Conservation (phyloP, 2,113 vertebrate genomes). For the Channa argus region DNA sequence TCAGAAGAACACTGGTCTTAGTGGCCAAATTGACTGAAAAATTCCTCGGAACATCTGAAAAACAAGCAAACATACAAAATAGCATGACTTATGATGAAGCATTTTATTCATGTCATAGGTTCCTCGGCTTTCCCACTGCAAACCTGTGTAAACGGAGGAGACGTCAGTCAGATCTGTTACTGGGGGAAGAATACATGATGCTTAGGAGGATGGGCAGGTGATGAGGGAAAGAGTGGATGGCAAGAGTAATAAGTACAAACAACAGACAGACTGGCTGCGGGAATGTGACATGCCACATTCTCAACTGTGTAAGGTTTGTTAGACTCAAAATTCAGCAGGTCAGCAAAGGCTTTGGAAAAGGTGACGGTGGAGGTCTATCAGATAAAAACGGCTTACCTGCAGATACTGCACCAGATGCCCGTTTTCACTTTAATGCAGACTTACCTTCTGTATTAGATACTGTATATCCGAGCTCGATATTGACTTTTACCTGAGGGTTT, state of each 20-base stretch:
- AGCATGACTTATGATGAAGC: conserved; percentile 7
- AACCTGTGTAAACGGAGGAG: conserved; percentile 54
- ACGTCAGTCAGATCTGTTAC: conserved; percentile 50
- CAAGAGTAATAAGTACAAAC: conserved; percentile 57
- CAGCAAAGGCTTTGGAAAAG: conserved; percentile 65
- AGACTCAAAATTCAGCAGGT: conserved; percentile 63
- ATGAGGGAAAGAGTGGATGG: conserved; percentile 69
- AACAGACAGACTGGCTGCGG: conserved; percentile 59
- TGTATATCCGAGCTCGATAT: conserved; percentile 43
- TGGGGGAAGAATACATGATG: conserved; percentile 48
- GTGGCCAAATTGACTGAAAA: conserved; percentile 97
- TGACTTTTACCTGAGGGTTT: conserved; percentile 83
- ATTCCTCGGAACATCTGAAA: conserved; percentile 95
- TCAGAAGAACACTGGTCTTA: conserved; percentile 94
- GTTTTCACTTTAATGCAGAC: conserved; percentile 50
- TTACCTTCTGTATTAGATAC: conserved; percentile 75
- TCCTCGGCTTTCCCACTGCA: conserved; percentile 29
- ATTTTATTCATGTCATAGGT: conserved; percentile 3
- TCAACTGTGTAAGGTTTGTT: conserved; percentile 65
- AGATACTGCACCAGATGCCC: conserved; percentile 42
- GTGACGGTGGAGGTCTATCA: conserved; percentile 69
- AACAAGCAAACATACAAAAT: conserved; percentile 45
- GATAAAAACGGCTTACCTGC: conserved; percentile 68
- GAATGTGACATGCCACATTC: conserved; percentile 78
- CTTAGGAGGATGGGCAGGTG: conserved; percentile 75